Evolutionary conservation across 2,888 invertebrate species (phyloP), one percentile per base, ranked within the genome.

Genomic region (Archaeoteleia sp.): DNA sequence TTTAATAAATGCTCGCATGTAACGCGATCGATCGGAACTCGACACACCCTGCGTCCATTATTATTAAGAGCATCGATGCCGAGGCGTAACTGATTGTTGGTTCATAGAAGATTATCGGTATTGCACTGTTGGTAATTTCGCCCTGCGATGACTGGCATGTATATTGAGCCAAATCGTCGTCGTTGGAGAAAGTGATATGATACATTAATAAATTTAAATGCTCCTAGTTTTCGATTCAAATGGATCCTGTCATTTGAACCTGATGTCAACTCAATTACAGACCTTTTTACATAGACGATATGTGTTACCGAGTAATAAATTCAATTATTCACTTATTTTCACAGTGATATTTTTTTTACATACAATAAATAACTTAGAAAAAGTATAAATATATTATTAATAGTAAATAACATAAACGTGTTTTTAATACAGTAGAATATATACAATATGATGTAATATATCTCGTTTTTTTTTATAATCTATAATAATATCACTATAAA

Each of bases 21-120:
- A 53, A 45, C 23, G 10, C 45, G 55, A 67, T 53, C 57, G 55
- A 65, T 63, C 48, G 55, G 39, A 35, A 55, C 57, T 51, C 61
- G 69, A 55, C 70, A 63, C 70, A 60, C 78, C 74, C 66, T 65
- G 62, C 29, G 12, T 27, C 76, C 70, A 74, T 75, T 71, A 75
- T 78, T 76, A 74, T 79, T 76, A 78, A 74, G 63, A 40, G 67
- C 72, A 74, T 75, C 70, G 73, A 80, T 76, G 69, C 68, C 75
- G 71, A 78, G 67, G 82, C 81, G 82, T 82, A 76, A 81, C 82
- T 78, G 78, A 82, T 82, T 78, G 78, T 71, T 62, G 62, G 61
- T 58, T 55, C 71, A 57, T 70, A 67, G 72, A 74, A 73, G 51
- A 51, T 20, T 60, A 65, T 42, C 12, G 40, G 42, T 32, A 51